These are phyloP conservation scores for Halcyon badia DNA, from an alignment of 2,797 vertebrate species.

Conservation along the genomic window DNA sequence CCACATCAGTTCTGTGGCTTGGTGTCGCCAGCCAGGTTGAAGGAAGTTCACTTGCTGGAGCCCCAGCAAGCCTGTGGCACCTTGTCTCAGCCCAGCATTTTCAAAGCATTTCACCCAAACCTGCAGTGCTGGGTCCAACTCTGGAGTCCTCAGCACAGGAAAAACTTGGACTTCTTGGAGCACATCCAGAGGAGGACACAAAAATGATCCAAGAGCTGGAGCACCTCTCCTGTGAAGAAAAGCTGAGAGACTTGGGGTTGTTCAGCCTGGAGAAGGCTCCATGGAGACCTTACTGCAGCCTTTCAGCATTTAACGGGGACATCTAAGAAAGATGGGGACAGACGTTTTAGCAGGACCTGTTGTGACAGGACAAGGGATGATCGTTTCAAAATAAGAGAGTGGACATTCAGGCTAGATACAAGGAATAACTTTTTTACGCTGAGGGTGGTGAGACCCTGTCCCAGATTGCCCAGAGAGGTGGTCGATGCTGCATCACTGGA, in stretches of 20 bases:
- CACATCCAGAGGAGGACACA: neutral
- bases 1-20: neutral
- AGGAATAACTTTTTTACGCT: neutral
- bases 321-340: neutral
- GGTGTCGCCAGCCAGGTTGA: rapidly evolving
- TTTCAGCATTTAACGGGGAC: neutral
- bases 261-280: neutral
- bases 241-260: neutral
- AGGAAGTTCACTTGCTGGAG: neutral
- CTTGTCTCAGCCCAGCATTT: neutral
- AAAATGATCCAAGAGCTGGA: neutral
- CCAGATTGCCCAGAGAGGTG: neutral
- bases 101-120: neutral
- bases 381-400: neutral
- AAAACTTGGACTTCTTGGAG: neutral
- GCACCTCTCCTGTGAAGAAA: neutral
- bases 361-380: neutral
- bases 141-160: neutral
- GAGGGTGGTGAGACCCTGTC: neutral
- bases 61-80: neutral
- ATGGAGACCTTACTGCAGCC: neutral
- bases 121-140: neutral
- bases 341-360: neutral
- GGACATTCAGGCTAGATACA: neutral
- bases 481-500: neutral